phyloP scores from a whole-genome alignment of 2,888 invertebrate species.

The Enchytraeus crypticus region DNA sequence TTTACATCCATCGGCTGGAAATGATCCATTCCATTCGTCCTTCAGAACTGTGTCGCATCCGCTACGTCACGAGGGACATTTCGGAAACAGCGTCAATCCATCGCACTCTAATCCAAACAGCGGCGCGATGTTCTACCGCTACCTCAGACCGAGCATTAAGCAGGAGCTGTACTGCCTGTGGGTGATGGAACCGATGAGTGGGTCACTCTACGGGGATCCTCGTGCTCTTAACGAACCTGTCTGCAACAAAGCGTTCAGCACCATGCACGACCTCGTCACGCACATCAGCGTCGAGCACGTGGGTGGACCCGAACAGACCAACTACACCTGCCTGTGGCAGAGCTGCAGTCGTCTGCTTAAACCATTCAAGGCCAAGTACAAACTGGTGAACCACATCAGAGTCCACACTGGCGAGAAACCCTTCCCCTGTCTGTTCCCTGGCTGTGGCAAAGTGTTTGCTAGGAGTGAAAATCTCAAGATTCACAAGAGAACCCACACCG shows the following conservation, averaged over 20 bases:
- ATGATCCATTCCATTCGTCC: no score
- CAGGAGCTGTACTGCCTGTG: conserved; percentile 61
- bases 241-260: conserved; percentile 85
- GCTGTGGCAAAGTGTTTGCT: conserved; percentile 95
- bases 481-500: conserved; percentile 96
- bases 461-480: conserved; percentile 97
- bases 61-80: no score
- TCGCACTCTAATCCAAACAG: conserved; percentile 35
- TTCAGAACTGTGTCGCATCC: no score
- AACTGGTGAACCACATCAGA: conserved; percentile 90
- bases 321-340: conserved; percentile 95
- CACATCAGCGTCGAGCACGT: conserved; percentile 96
- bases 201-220: conserved; percentile 52
- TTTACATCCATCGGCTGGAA: no score
- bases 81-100: conserved; percentile 31
- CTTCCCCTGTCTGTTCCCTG: conserved; percentile 93
- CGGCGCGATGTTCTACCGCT: conserved; percentile 62
- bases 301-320: conserved; percentile 91
- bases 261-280: conserved; percentile 92
- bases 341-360: conserved; percentile 85
- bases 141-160: conserved; percentile 28
- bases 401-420: conserved; percentile 99
- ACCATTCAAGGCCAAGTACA: conserved; percentile 87
- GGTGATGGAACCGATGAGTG: conserved; percentile 54
- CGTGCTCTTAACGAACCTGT: no score